phyloP scores from a whole-genome alignment of 1,140 invertebrate species.

The Temnothorax nylanderi region DNA sequence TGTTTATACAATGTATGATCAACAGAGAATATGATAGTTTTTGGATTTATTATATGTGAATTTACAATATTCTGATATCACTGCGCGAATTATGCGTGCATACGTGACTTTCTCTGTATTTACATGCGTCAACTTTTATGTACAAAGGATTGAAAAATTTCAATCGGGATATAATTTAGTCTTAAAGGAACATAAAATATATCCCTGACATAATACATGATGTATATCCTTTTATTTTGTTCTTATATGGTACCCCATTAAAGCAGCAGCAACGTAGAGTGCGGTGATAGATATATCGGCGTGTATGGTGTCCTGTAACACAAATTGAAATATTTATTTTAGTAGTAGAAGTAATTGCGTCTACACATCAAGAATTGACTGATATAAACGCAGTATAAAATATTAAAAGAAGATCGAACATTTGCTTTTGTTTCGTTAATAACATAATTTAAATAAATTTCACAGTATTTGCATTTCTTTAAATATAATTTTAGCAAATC shows the following conservation, averaged over 20 bases:
- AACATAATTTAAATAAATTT: background rate
- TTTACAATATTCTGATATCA: background rate
- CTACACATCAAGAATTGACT: background rate
- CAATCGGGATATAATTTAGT: background rate
- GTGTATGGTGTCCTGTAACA: constrained; percentile 20
- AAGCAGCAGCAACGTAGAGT: background rate
- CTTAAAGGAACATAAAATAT: background rate
- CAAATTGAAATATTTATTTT: constrained; percentile 9
- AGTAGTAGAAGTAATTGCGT: background rate
- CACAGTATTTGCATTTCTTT: background rate
- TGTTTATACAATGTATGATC: background rate
- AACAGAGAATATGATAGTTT: constrained; percentile 3
- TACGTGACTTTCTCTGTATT: background rate
- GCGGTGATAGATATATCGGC: background rate
- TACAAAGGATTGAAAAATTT: constrained; percentile 2
- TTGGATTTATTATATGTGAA: background rate
- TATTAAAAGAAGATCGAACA: background rate
- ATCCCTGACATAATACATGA: background rate
- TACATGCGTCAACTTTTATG: background rate
- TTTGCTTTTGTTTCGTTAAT: background rate
- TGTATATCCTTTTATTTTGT: background rate
- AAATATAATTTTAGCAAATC: background rate
- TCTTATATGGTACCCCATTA: background rate
- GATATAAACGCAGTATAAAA: background rate
- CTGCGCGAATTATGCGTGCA: background rate